phyloP scores from a whole-genome alignment of 2,797 vertebrate species.

The Molossus alvarezi region DNA sequence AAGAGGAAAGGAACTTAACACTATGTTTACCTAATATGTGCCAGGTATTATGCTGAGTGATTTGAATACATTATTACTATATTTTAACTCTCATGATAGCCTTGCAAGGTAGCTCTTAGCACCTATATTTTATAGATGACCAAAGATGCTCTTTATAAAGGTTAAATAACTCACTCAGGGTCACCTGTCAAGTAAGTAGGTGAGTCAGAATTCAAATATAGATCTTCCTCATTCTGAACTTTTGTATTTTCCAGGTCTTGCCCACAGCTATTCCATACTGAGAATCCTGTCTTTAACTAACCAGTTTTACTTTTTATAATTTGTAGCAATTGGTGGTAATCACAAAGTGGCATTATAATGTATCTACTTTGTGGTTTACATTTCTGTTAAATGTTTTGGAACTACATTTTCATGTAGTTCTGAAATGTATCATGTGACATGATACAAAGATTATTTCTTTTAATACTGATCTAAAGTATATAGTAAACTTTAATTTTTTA shows the following conservation, averaged over 20 bases:
- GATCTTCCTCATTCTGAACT: neutral
- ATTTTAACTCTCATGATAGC: conserved; percentile 27
- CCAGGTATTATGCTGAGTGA: conserved; percentile 8
- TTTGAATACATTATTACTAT: conserved; percentile 44
- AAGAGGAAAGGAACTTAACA: conserved; percentile 47
- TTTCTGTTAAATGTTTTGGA: conserved; percentile 60
- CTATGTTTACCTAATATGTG: neutral
- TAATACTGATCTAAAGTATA: conserved; percentile 56
- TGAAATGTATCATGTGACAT: conserved; percentile 47
- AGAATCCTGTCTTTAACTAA: conserved; percentile 3
- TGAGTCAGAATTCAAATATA: conserved; percentile 21
- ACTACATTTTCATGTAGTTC: conserved; percentile 29
- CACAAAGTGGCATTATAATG: conserved; percentile 40
- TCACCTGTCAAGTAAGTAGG: neutral
- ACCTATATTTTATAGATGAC: conserved; percentile 29
- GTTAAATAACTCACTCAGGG: conserved; percentile 10
- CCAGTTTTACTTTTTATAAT: conserved; percentile 60
- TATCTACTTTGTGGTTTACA: conserved; percentile 40
- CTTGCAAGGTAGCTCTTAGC: neutral
- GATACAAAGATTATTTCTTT: conserved; percentile 39
- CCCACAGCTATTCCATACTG: neutral
- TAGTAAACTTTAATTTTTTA: conserved; percentile 62
- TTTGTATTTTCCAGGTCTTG: neutral
- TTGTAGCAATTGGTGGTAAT: conserved; percentile 48
- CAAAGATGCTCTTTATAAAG: conserved; percentile 13